These are phyloP conservation scores for Heterotis niloticus DNA, from an alignment of 2,113 vertebrate genomes.

Conservation along the genomic window DNA sequence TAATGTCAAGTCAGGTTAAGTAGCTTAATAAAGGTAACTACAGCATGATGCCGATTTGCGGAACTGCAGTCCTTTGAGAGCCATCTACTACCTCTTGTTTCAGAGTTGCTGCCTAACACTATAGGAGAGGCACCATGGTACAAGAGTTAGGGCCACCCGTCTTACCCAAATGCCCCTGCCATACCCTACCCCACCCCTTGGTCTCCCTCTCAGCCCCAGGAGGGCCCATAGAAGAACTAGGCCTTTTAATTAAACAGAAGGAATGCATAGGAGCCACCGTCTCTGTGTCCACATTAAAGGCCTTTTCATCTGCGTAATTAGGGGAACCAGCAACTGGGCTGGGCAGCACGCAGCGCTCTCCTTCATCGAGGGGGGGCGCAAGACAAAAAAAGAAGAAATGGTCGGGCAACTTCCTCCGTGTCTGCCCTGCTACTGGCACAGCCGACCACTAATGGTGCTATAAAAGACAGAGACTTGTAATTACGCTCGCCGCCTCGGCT, in stretches of 20 bases:
- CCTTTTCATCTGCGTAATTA: slow-evolving; percentile 44
- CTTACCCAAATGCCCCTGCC: background rate
- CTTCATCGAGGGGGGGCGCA: slow-evolving; percentile 9
- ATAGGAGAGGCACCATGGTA: background rate
- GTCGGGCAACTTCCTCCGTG: slow-evolving; percentile 40
- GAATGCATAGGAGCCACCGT: slow-evolving; percentile 48
- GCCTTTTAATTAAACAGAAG: slow-evolving; percentile 45
- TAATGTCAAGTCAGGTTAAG: no score
- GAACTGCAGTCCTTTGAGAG: no score
- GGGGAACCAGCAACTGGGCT: slow-evolving; percentile 25
- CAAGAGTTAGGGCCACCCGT: background rate
- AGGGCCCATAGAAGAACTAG: slow-evolving; percentile 4
- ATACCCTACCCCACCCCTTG: background rate
- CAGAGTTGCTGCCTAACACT: no score
- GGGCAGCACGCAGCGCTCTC: slow-evolving; percentile 27
- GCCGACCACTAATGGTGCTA: slow-evolving; percentile 45
- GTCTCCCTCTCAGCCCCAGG: background rate
- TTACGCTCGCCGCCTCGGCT: slow-evolving; percentile 31
- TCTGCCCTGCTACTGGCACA: slow-evolving; percentile 34
- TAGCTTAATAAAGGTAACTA: no score
- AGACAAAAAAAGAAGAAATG: slow-evolving; percentile 26
- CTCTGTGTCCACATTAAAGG: slow-evolving; percentile 44
- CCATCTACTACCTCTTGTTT: no score
- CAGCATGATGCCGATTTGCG: no score
- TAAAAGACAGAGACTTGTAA: slow-evolving; percentile 52